phyloP scores from a whole-genome alignment of 2,113 vertebrate genomes.

The Podocnemis expansa region DNA sequence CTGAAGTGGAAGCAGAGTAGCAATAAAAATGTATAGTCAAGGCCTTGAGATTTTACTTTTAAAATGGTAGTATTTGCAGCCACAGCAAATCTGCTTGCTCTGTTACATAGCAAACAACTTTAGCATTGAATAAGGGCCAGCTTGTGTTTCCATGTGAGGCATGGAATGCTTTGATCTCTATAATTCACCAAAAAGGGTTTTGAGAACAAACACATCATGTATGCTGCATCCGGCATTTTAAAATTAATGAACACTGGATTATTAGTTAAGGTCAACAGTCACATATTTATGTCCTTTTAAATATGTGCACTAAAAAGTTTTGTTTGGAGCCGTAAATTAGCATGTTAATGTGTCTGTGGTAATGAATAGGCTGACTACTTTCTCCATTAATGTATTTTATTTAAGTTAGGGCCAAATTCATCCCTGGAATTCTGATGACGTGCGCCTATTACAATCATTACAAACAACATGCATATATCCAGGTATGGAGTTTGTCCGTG shows the following conservation, averaged over 20 bases:
- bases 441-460: not conserved
- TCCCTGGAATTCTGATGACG: not conserved
- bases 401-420: not conserved
- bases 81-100: too few relatives aligned
- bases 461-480: not conserved
- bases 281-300: not conserved
- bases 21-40: rapidly evolving
- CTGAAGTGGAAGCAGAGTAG: not conserved
- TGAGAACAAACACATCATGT: not conserved
- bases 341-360: not conserved
- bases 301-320: not conserved
- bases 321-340: not conserved
- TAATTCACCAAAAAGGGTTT: not conserved
- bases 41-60: not conserved
- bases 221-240: not conserved
- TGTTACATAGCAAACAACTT: too few relatives aligned
- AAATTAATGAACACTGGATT: not conserved
- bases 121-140: too few relatives aligned
- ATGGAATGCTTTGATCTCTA: not conserved
- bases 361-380: not conserved
- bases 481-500: not conserved
- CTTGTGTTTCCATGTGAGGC: too few relatives aligned
- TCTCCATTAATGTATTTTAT: not conserved
- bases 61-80: too few relatives aligned
- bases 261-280: not conserved